These are phyloP conservation scores for Yponomeuta malinellus DNA, from an alignment of 2,888 invertebrate species.

Conservation along the genomic window DNA sequence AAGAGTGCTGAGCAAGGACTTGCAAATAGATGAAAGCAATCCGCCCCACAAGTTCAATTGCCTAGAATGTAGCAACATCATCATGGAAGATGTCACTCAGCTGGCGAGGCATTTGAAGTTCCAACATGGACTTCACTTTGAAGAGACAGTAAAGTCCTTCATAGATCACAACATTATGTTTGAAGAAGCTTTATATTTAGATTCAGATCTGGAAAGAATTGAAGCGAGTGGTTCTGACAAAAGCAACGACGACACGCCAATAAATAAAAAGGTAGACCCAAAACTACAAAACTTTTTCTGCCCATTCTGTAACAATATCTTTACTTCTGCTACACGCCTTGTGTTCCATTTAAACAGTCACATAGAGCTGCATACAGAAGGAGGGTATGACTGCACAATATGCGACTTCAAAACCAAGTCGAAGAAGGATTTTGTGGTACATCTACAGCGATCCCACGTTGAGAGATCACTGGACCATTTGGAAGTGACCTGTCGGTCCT, in stretches of 20 bases:
- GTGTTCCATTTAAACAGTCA: slow-evolving; percentile 48
- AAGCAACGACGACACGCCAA: background rate
- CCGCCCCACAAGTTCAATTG: slow-evolving; percentile 45
- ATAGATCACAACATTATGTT: slow-evolving; percentile 47
- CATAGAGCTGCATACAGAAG: slow-evolving; percentile 32
- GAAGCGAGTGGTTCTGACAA: slow-evolving; percentile 12
- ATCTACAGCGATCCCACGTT: slow-evolving; percentile 39
- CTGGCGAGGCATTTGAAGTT: slow-evolving; percentile 38
- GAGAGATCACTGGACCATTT: slow-evolving; percentile 14
- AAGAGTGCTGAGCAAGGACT: background rate
- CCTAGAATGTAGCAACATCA: slow-evolving; percentile 39
- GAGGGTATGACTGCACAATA: slow-evolving; percentile 33
- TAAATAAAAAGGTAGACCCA: background rate
- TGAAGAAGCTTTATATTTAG: slow-evolving; percentile 39
- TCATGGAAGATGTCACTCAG: slow-evolving; percentile 21
- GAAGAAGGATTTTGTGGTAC: slow-evolving; percentile 37
- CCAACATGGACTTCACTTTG: background rate
- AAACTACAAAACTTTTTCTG: slow-evolving; percentile 31
- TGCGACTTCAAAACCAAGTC: slow-evolving; percentile 34
- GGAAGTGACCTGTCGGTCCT: slow-evolving; percentile 33
- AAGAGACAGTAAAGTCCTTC: slow-evolving; percentile 26
- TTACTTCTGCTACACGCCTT: slow-evolving; percentile 45
- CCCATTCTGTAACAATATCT: slow-evolving; percentile 46
- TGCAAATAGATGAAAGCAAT: slow-evolving; percentile 27
- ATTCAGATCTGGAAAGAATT: slow-evolving; percentile 20